Percentiles rank a stretch among this genome's conserved stretches.
Evolutionary conservation across 2,113 vertebrate species (phyloP).

Genomic region (Varanus salvator): DNA sequence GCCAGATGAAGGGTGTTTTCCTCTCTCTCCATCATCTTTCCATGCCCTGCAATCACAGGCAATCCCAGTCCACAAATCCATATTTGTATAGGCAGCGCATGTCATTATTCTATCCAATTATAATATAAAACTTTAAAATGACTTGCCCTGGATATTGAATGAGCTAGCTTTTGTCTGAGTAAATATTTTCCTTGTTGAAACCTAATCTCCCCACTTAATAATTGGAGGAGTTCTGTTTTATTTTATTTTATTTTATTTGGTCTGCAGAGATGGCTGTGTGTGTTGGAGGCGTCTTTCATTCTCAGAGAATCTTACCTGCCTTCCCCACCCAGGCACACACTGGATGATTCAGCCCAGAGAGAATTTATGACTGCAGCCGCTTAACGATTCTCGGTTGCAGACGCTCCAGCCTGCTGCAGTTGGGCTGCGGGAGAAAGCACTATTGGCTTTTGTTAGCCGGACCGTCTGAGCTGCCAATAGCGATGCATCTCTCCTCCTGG

Average conservation of each 20-base stretch:
- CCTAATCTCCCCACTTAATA: conserved; percentile 70
- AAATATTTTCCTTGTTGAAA: conserved; percentile 75
- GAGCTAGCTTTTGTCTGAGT: conserved; percentile 71
- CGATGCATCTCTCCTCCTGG: conserved; percentile 58
- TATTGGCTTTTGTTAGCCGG: conserved; percentile 63
- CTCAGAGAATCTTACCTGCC: conserved; percentile 72
- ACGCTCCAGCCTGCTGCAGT: conserved; percentile 52
- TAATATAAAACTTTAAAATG: conserved; percentile 71
- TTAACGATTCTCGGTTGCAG: conserved; percentile 63
- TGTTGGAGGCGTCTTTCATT: conserved; percentile 51
- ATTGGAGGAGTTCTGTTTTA: conserved; percentile 68
- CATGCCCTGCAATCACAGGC: conserved; percentile 42
- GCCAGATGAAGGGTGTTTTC: conserved; percentile 5
- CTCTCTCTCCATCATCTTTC: not conserved
- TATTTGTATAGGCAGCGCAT: conserved; percentile 62
- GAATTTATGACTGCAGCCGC: conserved; percentile 64
- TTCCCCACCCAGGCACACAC: not conserved
- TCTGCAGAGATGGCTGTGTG: conserved; percentile 15
- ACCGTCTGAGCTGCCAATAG: conserved; percentile 47
- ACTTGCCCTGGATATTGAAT: conserved; percentile 75
- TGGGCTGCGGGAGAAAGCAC: conserved; percentile 52
- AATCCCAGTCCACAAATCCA: conserved; percentile 52
- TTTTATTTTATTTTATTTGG: conserved; percentile 37
- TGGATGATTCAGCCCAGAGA: conserved; percentile 68
- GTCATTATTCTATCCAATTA: conserved; percentile 65